These are phyloP conservation scores for Pristionchus entomophagus DNA, from an alignment of 2,888 invertebrate genomes.

Conservation along the genomic window DNA sequence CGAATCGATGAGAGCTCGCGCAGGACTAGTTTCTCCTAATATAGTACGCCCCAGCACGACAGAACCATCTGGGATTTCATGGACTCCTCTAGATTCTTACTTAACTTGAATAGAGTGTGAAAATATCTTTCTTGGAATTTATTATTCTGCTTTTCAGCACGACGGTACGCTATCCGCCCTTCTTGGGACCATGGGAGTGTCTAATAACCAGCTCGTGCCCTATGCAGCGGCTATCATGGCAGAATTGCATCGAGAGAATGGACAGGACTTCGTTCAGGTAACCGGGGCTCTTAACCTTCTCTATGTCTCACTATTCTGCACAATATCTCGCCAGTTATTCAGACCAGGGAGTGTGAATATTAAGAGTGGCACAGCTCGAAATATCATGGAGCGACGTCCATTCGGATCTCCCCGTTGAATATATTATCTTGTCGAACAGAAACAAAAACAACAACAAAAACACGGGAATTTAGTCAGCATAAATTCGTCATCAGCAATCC, in stretches of 20 bases:
- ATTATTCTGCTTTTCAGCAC: conserved; percentile 51
- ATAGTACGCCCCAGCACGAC: background rate
- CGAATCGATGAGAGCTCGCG: too few relatives aligned
- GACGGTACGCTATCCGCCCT: conserved; percentile 59
- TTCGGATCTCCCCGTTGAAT: too few relatives aligned
- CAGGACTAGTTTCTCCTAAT: too few relatives aligned
- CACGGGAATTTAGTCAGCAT: too few relatives aligned
- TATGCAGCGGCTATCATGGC: conserved; percentile 56
- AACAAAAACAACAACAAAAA: too few relatives aligned
- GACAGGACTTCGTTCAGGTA: conserved; percentile 55
- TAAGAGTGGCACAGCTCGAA: too few relatives aligned
- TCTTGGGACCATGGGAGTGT: conserved; percentile 55
- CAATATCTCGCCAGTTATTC: background rate
- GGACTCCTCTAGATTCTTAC: background rate
- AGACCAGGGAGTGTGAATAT: too few relatives aligned
- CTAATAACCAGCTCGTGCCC: conserved; percentile 59
- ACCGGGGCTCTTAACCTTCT: too few relatives aligned
- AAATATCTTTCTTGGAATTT: background rate
- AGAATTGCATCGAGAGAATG: conserved; percentile 54
- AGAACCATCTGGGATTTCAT: background rate
- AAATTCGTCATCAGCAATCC: too few relatives aligned
- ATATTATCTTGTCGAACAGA: too few relatives aligned
- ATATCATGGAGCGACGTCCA: too few relatives aligned
- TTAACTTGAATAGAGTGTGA: background rate
- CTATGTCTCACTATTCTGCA: too few relatives aligned